Evolutionary conservation across 2,888 invertebrate genomes (phyloP).

Genomic region (Sphaeridia pumilis): DNA sequence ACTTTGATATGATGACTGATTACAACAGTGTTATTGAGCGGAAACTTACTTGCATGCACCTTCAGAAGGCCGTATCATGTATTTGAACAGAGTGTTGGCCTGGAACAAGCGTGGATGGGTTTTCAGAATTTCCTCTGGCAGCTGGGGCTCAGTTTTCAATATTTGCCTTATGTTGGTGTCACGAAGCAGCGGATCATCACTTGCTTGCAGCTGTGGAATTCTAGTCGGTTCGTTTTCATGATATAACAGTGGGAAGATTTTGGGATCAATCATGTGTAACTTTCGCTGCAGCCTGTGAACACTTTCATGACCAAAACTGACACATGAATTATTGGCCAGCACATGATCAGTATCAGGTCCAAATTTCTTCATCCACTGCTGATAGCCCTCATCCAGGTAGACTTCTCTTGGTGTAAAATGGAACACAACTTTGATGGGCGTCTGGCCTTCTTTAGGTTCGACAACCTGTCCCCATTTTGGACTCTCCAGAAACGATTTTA

Average conservation of each 20-base stretch:
- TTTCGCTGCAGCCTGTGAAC: conserved; percentile 71
- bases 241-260: conserved; percentile 66
- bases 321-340: conserved; percentile 58
- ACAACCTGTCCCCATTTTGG: conserved; percentile 53
- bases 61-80: too few species aligned
- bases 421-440: conserved; percentile 55
- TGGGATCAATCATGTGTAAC: conserved; percentile 60
- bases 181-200: neutral
- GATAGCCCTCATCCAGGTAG: conserved; percentile 52
- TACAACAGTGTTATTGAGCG: too few species aligned
- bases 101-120: too few species aligned
- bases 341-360: conserved; percentile 58
- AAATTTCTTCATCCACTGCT: conserved; percentile 63
- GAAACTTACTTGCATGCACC: too few species aligned
- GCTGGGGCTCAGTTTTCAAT: too few species aligned
- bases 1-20: too few species aligned
- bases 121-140: too few species aligned
- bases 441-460: conserved; percentile 42
- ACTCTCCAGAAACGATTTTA: conserved; percentile 50
- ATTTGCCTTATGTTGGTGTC: too few species aligned
- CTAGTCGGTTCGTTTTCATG: conserved; percentile 44
- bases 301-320: conserved; percentile 60
- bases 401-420: conserved; percentile 70
- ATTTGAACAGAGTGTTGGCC: too few species aligned
- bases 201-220: neutral